Evolutionary conservation across 2,797 vertebrate genomes (phyloP).

Genomic region (Adelosebastes latens): DNA sequence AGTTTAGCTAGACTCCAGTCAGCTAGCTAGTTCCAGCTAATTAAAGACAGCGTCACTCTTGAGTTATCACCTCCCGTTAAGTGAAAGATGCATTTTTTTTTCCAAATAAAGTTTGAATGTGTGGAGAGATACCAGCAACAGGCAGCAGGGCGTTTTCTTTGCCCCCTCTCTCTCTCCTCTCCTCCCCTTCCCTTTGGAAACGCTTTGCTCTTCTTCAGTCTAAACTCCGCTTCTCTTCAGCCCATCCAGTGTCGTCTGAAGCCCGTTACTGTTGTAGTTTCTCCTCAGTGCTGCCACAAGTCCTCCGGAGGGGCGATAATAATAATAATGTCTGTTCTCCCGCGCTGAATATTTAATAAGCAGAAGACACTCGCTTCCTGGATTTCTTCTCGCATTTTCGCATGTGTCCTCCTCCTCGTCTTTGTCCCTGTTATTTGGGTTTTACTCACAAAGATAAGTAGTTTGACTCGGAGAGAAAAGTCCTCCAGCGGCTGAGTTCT

Average conservation of each 20-base stretch:
- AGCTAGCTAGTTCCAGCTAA: neutral
- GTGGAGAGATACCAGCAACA: constrained; percentile 67
- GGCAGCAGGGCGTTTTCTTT: constrained; percentile 84
- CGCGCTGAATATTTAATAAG: constrained; percentile 73
- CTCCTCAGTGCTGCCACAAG: constrained; percentile 60
- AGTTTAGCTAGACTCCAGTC: neutral
- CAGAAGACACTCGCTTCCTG: constrained; percentile 53
- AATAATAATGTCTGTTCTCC: constrained; percentile 46
- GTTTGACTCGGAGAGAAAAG: constrained; percentile 31
- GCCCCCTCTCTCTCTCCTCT: constrained; percentile 52
- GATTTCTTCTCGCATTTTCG: constrained; percentile 64
- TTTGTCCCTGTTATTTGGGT: neutral
- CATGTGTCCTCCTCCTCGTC: constrained; percentile 3
- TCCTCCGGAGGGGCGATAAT: constrained; percentile 34
- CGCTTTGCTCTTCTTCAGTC: neutral
- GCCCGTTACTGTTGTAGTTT: constrained; percentile 27
- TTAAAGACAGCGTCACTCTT: constrained; percentile 5
- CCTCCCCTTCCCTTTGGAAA: constrained; percentile 56
- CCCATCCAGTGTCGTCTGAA: constrained; percentile 53
- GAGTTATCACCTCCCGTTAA: constrained; percentile 46
- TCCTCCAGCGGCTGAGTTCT: constrained; percentile 42
- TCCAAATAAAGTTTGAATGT: constrained; percentile 79
- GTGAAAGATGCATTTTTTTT: constrained; percentile 60
- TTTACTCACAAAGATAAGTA: neutral
- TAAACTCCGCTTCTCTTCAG: constrained; percentile 42